Evolutionary conservation across 2,888 invertebrate genomes (phyloP).

Genomic region (Nemoura dubitans): DNA sequence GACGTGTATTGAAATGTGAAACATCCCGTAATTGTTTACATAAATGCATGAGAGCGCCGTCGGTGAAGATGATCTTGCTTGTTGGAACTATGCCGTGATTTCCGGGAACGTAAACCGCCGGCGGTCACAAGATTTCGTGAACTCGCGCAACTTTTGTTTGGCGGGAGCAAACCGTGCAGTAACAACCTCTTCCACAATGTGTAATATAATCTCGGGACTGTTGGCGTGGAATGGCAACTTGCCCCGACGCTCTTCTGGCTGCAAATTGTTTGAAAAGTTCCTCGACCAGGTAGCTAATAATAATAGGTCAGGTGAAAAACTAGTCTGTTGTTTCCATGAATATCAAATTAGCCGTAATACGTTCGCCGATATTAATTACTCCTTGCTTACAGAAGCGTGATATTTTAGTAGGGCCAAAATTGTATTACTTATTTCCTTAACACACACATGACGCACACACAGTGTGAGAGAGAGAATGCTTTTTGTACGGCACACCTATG

Average conservation of each 20-base stretch:
- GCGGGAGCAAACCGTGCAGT: background rate
- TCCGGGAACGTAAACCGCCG: too few relatives aligned
- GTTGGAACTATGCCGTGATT: too few relatives aligned
- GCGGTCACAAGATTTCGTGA: too few relatives aligned
- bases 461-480: background rate
- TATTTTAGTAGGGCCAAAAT: background rate
- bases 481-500: background rate
- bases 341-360: constrained; percentile 1
- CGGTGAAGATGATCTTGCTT: too few relatives aligned
- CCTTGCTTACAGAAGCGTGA: background rate
- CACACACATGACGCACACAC: too few relatives aligned
- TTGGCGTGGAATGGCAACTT: background rate
- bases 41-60: too few relatives aligned
- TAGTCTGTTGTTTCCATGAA: background rate
- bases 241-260: background rate
- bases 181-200: too few relatives aligned
- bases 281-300: background rate
- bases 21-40: too few relatives aligned
- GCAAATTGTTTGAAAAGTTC: background rate
- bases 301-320: background rate
- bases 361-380: background rate
- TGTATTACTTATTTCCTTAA: background rate
- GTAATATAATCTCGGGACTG: background rate
- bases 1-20: too few relatives aligned
- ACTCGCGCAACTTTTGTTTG: too few relatives aligned